phyloP scores from a whole-genome alignment of 23 tunicate species.

The Halocynthia roretzi region DNA sequence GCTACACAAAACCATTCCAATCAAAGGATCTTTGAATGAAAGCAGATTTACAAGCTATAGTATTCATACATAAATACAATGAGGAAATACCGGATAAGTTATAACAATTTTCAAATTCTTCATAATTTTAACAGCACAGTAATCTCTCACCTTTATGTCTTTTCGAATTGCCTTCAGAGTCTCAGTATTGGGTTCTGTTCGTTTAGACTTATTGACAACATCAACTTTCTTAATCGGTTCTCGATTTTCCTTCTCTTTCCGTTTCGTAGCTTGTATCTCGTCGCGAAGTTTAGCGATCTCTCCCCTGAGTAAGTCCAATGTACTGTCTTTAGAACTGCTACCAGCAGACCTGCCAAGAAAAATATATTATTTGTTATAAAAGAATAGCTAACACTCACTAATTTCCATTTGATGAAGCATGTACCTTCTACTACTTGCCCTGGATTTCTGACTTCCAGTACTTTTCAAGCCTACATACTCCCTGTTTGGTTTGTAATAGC shows the following conservation, averaged over 20 bases:
- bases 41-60: too few relatives aligned
- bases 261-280: slow-evolving; percentile 41
- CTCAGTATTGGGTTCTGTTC: slow-evolving; percentile 16
- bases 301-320: slow-evolving; percentile 67
- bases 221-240: background rate
- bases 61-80: too few relatives aligned
- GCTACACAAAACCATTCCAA: too few relatives aligned
- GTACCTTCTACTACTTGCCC: slow-evolving; percentile 23
- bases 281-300: slow-evolving; percentile 62
- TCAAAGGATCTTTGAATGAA: too few relatives aligned
- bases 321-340: slow-evolving; percentile 68
- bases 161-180: slow-evolving; percentile 36
- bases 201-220: background rate
- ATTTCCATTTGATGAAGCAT: background rate
- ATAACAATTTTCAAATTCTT: too few relatives aligned
- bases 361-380: background rate
- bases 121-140: too few relatives aligned
- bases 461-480: too few relatives aligned
- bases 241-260: background rate
- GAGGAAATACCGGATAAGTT: too few relatives aligned
- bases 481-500: too few relatives aligned
- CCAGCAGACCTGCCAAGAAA: slow-evolving; percentile 42
- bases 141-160: slow-evolving; percentile 39
- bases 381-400: background rate
- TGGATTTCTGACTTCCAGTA: slow-evolving; percentile 3